Conservation (phyloP, 2,888 invertebrate species). For the Ethmia dodecea region DNA sequence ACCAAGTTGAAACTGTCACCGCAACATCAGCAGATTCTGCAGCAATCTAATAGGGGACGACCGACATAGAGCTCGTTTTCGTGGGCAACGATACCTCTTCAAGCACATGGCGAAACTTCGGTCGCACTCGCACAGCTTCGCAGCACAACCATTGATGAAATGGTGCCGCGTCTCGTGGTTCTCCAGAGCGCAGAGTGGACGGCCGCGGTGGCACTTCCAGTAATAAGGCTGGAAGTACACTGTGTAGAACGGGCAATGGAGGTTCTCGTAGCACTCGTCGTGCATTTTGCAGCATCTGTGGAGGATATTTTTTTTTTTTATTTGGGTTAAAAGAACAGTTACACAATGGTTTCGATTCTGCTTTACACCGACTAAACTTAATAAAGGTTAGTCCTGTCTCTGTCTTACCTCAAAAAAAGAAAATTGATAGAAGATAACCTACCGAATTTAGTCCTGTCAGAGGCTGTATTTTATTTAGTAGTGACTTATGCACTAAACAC, state of each 20-base stretch:
- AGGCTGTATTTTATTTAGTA: too few species aligned
- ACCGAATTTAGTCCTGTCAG: too few species aligned
- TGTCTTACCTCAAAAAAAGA: too few species aligned
- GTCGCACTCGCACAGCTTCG: slow-evolving; percentile 91
- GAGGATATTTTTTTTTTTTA: too few species aligned
- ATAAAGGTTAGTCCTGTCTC: too few species aligned
- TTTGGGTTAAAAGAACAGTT: too few species aligned
- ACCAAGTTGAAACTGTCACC: too few species aligned
- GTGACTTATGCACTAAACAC: too few species aligned
- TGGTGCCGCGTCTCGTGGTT: slow-evolving; percentile 47
- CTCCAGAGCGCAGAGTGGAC: slow-evolving; percentile 85
- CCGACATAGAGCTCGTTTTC: slow-evolving; percentile 82
- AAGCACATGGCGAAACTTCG: slow-evolving; percentile 87
- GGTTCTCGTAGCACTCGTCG: slow-evolving; percentile 89
- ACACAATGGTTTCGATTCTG: too few species aligned
- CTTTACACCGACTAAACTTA: too few species aligned
- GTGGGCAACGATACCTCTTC: slow-evolving; percentile 85
- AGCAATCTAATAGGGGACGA: slow-evolving; percentile 85
- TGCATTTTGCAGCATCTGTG: slow-evolving; percentile 89
- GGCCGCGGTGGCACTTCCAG: slow-evolving; percentile 89
- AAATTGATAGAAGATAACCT: too few species aligned
- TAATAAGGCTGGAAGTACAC: slow-evolving; percentile 93
- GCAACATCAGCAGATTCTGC: slow-evolving; percentile 83
- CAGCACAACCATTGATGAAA: slow-evolving; percentile 81
- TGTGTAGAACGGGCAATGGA: slow-evolving; percentile 87